phyloP scores from a whole-genome alignment of 1,140 invertebrate species.

The Trichoplusia ni region DNA sequence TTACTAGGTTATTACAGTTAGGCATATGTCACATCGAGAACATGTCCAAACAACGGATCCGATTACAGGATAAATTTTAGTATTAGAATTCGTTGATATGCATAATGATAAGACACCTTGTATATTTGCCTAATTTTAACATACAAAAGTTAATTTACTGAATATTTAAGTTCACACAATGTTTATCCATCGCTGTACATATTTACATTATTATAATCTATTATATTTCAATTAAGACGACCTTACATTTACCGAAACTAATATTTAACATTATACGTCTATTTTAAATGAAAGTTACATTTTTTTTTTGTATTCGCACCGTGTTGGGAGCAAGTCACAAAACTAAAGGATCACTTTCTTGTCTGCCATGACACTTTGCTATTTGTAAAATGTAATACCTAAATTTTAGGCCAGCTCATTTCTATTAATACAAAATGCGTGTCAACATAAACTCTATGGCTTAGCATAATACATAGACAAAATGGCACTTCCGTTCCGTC shows the following conservation, averaged over 20 bases:
- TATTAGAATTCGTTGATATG: conserved; percentile 79
- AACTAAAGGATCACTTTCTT: not conserved
- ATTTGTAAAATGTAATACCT: not conserved
- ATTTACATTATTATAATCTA: conserved; percentile 52
- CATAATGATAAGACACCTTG: conserved; percentile 80
- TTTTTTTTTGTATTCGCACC: conserved; percentile 2
- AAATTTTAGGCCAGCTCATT: not conserved
- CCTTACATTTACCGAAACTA: conserved; percentile 24
- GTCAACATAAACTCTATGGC: conserved; percentile 11
- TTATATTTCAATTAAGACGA: conserved; percentile 51
- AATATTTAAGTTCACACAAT: conserved; percentile 42
- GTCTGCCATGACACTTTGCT: not conserved
- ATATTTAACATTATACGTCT: conserved; percentile 12
- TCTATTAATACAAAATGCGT: conserved; percentile 13
- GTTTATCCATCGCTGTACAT: conserved; percentile 46
- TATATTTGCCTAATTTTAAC: conserved; percentile 60
- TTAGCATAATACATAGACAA: conserved; percentile 14
- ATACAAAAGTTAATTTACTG: conserved; percentile 50
- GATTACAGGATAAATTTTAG: conserved; percentile 45
- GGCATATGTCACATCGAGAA: conserved; percentile 28
- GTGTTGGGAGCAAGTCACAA: conserved; percentile 4
- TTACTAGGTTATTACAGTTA: conserved; percentile 25
- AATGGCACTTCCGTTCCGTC: conserved; percentile 25
- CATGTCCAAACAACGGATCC: conserved; percentile 37
- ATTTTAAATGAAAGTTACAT: conserved; percentile 17